Evolutionary conservation across 2,113 vertebrate genomes (phyloP).

Genomic region (Silurus asotus): DNA sequence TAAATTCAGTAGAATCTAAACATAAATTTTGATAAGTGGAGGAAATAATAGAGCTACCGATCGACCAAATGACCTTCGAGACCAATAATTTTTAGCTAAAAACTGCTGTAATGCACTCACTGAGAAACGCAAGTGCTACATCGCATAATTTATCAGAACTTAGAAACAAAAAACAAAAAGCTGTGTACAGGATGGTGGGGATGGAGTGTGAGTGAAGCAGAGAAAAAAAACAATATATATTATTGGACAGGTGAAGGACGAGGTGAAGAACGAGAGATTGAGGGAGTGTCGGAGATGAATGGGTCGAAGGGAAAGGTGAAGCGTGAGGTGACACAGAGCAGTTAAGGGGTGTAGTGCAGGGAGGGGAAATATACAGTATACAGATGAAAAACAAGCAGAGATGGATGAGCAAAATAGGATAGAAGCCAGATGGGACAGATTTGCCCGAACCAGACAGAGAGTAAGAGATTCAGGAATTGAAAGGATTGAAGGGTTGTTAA

Average conservation of each 20-base stretch:
- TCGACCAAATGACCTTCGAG: background rate
- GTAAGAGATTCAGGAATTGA: background rate
- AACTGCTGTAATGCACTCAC: slow-evolving; percentile 41
- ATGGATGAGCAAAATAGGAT: background rate
- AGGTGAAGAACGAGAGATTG: background rate
- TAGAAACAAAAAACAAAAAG: background rate
- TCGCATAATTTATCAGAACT: slow-evolving; percentile 31
- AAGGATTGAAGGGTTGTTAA: background rate
- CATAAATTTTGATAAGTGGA: background rate
- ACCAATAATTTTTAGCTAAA: background rate
- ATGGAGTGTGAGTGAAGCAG: background rate
- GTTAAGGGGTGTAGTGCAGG: background rate
- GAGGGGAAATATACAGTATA: background rate
- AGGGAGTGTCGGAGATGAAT: slow-evolving; percentile 41
- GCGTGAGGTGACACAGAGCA: slow-evolving; percentile 49
- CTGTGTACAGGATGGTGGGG: background rate
- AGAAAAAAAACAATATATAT: background rate
- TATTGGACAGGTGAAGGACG: background rate
- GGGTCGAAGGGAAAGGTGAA: slow-evolving; percentile 31
- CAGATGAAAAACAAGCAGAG: slow-evolving; percentile 3
- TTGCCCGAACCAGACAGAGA: slow-evolving; percentile 6
- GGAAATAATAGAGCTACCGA: slow-evolving; percentile 27
- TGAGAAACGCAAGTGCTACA: slow-evolving; percentile 30
- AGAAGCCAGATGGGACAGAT: slow-evolving; percentile 10
- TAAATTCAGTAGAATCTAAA: no score